Evolutionary conservation across 1,140 invertebrate genomes (phyloP).

Genomic region (Holotrichia oblita): DNA sequence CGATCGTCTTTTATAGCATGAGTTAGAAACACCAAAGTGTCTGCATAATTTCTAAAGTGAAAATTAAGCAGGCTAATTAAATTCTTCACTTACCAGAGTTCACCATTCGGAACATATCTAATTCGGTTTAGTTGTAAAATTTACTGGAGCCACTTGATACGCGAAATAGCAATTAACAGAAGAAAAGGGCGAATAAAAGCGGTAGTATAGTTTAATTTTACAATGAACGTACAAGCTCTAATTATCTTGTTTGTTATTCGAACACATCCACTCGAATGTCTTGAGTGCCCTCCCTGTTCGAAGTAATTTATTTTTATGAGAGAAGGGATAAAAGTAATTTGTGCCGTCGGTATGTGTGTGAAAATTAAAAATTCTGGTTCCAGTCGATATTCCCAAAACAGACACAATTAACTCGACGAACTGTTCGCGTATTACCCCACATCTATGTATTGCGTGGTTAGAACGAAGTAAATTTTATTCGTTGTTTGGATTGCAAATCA

Average conservation of each 20-base stretch:
- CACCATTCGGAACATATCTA: neutral
- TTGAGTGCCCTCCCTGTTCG: neutral
- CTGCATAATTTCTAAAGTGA: neutral
- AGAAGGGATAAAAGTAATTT: neutral
- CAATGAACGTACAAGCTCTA: neutral
- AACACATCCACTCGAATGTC: slow-evolving; percentile 14
- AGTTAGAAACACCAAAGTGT: neutral
- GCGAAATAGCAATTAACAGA: slow-evolving; percentile 13
- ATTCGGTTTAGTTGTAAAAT: slow-evolving; percentile 9
- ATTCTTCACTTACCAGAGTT: neutral
- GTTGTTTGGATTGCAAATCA: neutral
- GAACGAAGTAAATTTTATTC: neutral
- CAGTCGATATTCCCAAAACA: neutral
- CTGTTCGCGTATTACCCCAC: neutral
- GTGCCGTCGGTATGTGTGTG: neutral
- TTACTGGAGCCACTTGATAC: neutral
- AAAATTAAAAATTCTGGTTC: neutral
- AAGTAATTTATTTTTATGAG: slow-evolving; percentile 18
- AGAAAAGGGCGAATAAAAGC: neutral
- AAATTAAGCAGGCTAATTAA: neutral
- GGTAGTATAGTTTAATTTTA: slow-evolving; percentile 13
- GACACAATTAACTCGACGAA: neutral
- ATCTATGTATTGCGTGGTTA: neutral
- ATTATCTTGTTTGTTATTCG: slow-evolving; percentile 19
- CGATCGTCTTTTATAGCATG: too few relatives aligned